Evolutionary conservation across 2,113 vertebrate genomes (phyloP).

Genomic region (Himantopus leucocephalus): DNA sequence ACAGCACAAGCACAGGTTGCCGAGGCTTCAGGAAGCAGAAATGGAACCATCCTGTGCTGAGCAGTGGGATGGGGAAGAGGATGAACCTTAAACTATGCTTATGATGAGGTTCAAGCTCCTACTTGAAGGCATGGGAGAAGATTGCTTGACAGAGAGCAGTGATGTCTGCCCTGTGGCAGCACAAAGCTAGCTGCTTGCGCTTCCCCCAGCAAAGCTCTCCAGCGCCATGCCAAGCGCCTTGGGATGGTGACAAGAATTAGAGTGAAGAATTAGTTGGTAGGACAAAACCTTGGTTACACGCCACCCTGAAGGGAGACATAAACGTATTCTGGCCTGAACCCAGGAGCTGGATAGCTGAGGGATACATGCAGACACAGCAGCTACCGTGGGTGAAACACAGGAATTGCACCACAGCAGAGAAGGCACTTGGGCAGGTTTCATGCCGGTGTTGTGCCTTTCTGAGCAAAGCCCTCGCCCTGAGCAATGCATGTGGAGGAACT

Average conservation of each 20-base stretch:
- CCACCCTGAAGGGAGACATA: neutral
- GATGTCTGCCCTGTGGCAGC: neutral
- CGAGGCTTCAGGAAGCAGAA: neutral
- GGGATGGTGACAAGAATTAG: neutral
- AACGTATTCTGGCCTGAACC: neutral
- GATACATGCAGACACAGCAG: neutral
- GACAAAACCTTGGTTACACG: neutral
- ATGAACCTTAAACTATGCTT: neutral
- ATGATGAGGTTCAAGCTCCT: neutral
- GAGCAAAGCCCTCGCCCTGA: rapidly evolving
- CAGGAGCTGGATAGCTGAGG: neutral
- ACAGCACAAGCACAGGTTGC: rapidly evolving
- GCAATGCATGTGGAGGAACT: neutral
- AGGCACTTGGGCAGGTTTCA: neutral
- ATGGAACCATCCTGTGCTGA: neutral
- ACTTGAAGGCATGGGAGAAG: neutral
- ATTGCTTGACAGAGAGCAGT: neutral
- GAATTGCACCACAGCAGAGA: neutral
- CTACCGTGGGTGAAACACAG: neutral
- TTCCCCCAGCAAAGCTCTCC: neutral
- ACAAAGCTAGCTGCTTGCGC: neutral
- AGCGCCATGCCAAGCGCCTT: rapidly evolving
- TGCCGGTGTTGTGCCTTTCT: neutral
- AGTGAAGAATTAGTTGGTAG: neutral
- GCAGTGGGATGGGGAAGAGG: neutral